These are phyloP conservation scores for Enteromius paludinosus DNA, from an alignment of 2,797 vertebrate species.

Conservation along the genomic window DNA sequence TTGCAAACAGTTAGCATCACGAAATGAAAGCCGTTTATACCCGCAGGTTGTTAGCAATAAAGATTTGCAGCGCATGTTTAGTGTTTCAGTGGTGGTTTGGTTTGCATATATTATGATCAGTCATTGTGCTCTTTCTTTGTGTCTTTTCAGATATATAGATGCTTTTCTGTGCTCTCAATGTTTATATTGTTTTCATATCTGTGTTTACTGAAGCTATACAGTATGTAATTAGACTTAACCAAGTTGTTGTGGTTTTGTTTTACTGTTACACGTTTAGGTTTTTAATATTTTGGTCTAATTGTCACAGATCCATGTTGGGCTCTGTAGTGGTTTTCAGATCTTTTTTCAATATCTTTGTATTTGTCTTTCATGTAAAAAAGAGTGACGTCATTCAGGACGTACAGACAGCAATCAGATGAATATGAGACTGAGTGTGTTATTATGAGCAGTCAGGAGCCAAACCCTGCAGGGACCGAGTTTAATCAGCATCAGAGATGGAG, in stretches of 20 bases:
- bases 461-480: conserved; percentile 29
- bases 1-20: conserved; percentile 12
- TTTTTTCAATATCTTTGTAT: neutral
- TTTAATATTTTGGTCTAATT: neutral
- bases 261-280: neutral
- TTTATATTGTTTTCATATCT: neutral
- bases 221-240: neutral
- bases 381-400: neutral
- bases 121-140: neutral
- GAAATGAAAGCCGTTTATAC: conserved; percentile 1
- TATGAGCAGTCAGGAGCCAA: neutral
- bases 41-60: neutral
- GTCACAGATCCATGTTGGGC: neutral
- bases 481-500: conserved; percentile 34
- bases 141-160: neutral
- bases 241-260: neutral
- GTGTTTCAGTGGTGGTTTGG: neutral
- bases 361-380: neutral
- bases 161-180: neutral
- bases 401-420: conserved; percentile 37
- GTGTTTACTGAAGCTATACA: neutral
- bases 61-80: neutral
- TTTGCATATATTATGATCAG: neutral
- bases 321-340: neutral
- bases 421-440: conserved; percentile 25